These are phyloP conservation scores for Chelonus insularis DNA, from an alignment of 1,140 invertebrate species.

Conservation along the genomic window DNA sequence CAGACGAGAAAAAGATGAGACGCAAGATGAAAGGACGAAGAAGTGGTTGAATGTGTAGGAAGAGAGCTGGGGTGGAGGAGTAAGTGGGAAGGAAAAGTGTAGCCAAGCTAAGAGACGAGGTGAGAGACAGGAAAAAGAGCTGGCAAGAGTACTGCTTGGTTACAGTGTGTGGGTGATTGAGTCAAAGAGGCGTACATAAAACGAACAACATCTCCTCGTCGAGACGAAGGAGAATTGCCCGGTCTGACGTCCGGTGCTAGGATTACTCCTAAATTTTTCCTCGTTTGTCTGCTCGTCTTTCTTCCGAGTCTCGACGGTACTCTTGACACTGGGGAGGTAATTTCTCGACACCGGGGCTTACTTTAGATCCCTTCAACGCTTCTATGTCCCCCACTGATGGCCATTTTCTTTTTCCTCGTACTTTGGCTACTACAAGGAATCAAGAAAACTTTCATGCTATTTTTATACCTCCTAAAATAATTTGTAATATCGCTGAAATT, in stretches of 20 bases:
- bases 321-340: neutral
- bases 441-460: no score
- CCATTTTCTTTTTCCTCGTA: no score
- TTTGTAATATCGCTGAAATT: no score
- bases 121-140: neutral
- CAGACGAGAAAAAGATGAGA: constrained; percentile 39
- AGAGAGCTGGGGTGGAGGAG: no score
- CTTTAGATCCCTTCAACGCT: neutral
- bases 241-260: constrained; percentile 32
- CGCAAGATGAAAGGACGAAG: constrained; percentile 44
- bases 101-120: no score
- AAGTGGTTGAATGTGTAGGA: neutral
- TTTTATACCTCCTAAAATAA: no score
- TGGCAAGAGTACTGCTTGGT: neutral
- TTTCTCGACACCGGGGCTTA: neutral
- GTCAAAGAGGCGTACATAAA: constrained; percentile 49
- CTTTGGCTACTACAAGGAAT: no score
- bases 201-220: constrained; percentile 40
- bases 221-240: constrained; percentile 38
- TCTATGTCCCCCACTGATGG: neutral
- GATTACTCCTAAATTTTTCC: constrained; percentile 51
- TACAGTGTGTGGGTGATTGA: constrained; percentile 27
- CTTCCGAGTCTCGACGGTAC: neutral
- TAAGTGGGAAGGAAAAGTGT: no score
- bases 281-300: constrained; percentile 32